Percentiles rank a stretch among this genome's conserved stretches.
Conservation (phyloP, 2,113 vertebrate species). For the Crocuta crocuta region DNA sequence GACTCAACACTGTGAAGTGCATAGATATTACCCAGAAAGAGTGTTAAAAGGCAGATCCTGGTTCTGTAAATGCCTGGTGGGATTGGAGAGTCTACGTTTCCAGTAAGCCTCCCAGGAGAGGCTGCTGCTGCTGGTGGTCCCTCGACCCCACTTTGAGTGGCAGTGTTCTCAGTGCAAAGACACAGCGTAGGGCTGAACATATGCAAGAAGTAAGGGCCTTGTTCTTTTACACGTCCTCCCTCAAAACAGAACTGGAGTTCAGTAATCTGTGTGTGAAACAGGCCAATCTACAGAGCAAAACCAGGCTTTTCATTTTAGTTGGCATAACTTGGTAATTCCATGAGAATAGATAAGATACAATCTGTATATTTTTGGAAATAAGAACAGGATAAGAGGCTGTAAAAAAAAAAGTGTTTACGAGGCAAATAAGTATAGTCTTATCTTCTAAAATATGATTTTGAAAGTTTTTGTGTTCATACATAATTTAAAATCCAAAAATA, state of each 20-base stretch:
- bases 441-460: constrained; percentile 16
- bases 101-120: background rate
- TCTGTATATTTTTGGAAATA: background rate
- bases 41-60: background rate
- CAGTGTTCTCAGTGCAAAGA: background rate
- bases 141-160: too few relatives aligned
- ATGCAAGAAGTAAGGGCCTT: background rate
- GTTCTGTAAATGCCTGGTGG: background rate
- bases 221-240: background rate
- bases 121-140: background rate
- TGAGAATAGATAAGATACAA: background rate
- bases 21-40: accelerated
- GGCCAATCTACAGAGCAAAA: background rate
- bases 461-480: background rate
- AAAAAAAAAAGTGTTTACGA: background rate
- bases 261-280: background rate
- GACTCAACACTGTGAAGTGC: background rate
- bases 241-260: background rate
- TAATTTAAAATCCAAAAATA: constrained; percentile 16
- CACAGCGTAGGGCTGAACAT: background rate
- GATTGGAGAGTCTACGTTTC: background rate
- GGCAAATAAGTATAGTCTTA: background rate
- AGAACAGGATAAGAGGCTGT: background rate
- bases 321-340: background rate
- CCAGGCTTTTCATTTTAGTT: background rate